phyloP scores from a whole-genome alignment of 2,113 vertebrate genomes.

The Crocuta crocuta region DNA sequence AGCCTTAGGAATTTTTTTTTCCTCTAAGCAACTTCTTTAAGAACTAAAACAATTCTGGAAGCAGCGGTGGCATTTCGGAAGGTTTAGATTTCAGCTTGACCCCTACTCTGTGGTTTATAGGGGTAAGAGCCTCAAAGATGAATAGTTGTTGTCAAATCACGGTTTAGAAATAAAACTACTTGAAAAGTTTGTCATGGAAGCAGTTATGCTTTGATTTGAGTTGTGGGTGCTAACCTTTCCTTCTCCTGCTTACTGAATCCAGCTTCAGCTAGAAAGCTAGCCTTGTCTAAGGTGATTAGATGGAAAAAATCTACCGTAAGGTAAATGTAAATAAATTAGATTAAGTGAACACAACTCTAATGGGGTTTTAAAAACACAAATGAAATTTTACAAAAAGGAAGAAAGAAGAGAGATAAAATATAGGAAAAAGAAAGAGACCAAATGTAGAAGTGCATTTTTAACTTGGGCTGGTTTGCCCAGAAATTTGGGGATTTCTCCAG shows the following conservation, averaged over 20 bases:
- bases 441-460: constrained; percentile 5
- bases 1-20: background rate
- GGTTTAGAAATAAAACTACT: constrained; percentile 7
- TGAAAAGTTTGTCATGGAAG: background rate
- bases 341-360: background rate
- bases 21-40: background rate
- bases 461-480: background rate
- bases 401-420: background rate
- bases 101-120: background rate
- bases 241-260: background rate
- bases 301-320: background rate
- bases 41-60: background rate
- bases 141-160: background rate
- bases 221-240: background rate
- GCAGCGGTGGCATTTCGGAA: background rate
- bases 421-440: background rate
- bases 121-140: background rate
- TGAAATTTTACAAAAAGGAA: background rate
- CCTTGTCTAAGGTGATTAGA: background rate
- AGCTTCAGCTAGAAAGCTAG: background rate
- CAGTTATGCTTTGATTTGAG: background rate
- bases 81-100: background rate
- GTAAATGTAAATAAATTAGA: constrained; percentile 18
- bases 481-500: background rate
- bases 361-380: background rate